These are phyloP conservation scores for Steromphala cineraria DNA, from an alignment of 2,888 invertebrate genomes.

Conservation along the genomic window DNA sequence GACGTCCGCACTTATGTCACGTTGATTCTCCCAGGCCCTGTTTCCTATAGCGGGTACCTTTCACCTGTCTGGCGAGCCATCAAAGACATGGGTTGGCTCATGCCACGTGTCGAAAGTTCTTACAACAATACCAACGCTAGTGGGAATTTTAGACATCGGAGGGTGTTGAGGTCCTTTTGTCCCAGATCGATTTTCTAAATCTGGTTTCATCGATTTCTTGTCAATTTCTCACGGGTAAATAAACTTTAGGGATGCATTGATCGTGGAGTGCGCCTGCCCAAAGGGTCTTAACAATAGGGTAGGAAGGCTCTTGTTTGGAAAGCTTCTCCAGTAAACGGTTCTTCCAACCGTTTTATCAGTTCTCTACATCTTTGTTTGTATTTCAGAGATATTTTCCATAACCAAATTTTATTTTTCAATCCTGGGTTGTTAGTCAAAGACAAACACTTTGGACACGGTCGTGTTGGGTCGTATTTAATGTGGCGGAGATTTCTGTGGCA, in stretches of 20 bases:
- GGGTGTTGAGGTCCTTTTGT: constrained; percentile 7
- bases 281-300: not conserved
- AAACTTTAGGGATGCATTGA: constrained; percentile 6
- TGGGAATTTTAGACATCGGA: not conserved
- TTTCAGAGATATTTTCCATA: not conserved
- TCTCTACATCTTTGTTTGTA: constrained; percentile 1
- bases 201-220: constrained; percentile 13
- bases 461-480: too few relatives aligned
- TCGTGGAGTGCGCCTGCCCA: not conserved
- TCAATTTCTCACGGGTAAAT: constrained; percentile 21
- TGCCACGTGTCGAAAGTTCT: not conserved
- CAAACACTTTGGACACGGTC: not conserved
- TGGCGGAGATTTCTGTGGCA: too few relatives aligned
- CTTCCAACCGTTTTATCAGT: not conserved
- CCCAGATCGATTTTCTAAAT: constrained; percentile 5
- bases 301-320: not conserved
- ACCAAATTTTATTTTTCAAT: not conserved
- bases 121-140: not conserved
- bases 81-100: not conserved
- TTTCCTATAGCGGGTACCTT: not conserved
- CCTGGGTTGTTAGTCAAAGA: not conserved
- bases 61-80: constrained; percentile 5
- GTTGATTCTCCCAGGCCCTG: not conserved
- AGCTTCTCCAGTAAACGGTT: not conserved
- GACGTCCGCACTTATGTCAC: constrained; percentile 10